Base-by-base conservation (phyloP, 2,888 invertebrate species). In the Clivina fossor region DNA sequence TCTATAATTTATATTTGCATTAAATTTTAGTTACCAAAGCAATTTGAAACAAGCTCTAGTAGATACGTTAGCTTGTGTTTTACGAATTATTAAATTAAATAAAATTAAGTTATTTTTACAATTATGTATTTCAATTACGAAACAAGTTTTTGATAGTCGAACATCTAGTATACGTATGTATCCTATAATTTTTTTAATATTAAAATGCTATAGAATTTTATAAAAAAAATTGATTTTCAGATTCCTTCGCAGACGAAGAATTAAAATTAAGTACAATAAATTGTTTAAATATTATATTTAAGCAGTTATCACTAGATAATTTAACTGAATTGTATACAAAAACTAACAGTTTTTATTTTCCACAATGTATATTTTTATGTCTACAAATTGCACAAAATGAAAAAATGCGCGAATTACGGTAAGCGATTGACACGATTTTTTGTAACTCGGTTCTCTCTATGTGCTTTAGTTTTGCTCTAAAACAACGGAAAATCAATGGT, bases 361-460 rank as follows among this genome's bases (percentile, higher is more conserved):
- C 84, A 2, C 83, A 85, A 66, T 80, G 84, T 43, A 75, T 89
- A 38, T 83, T 82, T 63, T 76, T 84, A 0, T 78, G 83, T 11
- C 74, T 85, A 1, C 81, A 84, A 62, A 72, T 89, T 13, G 83
- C 86, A 7, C 82, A 82, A 67, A 70, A 74, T 26, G 89, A 90
- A 68, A 84, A 80, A 67, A 78, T 82, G 32, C 75, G 78, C 28
- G 70, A 78, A 37, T 71, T 90, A 9, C 82, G 85, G 85, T 88
- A 72, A 68, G n/a, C n/a, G n/a, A n/a, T n/a, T n/a, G n/a, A n/a
- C n/a, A n/a, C n/a, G n/a, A n/a, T n/a, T n/a, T n/a, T n/a, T n/a
- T n/a, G n/a, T n/a, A n/a, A n/a, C n/a, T n/a, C n/a, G n/a, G n/a
- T n/a, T n/a, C n/a, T n/a, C n/a, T n/a, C n/a, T n/a, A n/a, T n/a